phyloP scores from a whole-genome alignment of 2,888 invertebrate genomes.

The Nudaria mundana region DNA sequence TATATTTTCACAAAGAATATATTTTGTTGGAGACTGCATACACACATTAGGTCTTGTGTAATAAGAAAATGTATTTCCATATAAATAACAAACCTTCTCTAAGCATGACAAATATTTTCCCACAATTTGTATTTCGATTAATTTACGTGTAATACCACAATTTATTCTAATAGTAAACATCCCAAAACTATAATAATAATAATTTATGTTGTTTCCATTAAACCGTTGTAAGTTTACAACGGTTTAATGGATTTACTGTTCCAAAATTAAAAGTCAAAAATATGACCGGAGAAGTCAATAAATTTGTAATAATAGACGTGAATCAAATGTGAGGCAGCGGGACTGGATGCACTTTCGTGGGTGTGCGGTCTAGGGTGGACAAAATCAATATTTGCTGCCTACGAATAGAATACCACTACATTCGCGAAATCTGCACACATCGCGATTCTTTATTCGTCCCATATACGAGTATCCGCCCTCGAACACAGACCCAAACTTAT shows the following conservation, averaged over 20 bases:
- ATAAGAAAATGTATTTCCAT: no score
- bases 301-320: slow-evolving; percentile 64
- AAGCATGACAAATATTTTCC: no score
- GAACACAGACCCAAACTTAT: slow-evolving; percentile 47
- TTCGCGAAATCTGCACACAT: slow-evolving; percentile 68
- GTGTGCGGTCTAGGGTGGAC: slow-evolving; percentile 72
- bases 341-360: slow-evolving; percentile 60
- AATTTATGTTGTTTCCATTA: no score
- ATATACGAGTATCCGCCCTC: slow-evolving; percentile 52
- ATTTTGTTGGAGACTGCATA: no score
- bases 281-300: slow-evolving; percentile 45
- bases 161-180: no score
- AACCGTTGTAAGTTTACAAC: no score
- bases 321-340: slow-evolving; percentile 53
- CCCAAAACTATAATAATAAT: no score
- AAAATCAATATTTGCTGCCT: slow-evolving; percentile 77
- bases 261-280: slow-evolving; percentile 26
- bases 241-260: slow-evolving; percentile 14
- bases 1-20: no score
- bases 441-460: slow-evolving; percentile 67
- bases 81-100: no score
- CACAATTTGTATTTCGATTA: no score
- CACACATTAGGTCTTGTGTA: no score
- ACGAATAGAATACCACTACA: slow-evolving; percentile 69
- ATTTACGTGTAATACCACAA: no score